Evolutionary conservation across 2,797 vertebrate genomes (phyloP), one percentile per base, ranked within the genome.

Genomic region (Florisuga fusca): DNA sequence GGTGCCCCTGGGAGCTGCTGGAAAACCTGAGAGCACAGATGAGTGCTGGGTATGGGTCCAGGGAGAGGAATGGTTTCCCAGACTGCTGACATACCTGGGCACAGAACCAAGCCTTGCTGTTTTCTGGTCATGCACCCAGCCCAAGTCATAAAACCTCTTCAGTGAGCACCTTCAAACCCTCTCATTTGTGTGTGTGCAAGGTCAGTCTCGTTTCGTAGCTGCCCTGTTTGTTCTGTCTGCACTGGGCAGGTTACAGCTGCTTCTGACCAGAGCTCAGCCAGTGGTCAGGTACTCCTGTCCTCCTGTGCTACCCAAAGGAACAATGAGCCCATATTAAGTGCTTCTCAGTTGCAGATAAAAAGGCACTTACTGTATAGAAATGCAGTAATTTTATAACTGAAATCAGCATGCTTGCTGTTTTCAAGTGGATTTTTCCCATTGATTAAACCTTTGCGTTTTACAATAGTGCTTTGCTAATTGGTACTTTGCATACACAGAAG

Each of bases 391-490:
- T 41, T 55, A 20, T 83, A 83, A 68, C 81, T 33, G 82, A 38
- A 75, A 68, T 26, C 92, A 91, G 95, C 89, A 46, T 0, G 66
- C 94, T 94, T 3, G 3, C 89, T 94, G 87, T 63, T 94, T 92
- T 55, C 66, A 73, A 95, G 95, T 92, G 95, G 82, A 46, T 92
- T 95, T 97, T 85, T 62, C 79, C 88, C 95, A 94, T 96, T 97
- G 94, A 94, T 96, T 87, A 91, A 96, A 93, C 84, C 94, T 95
- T 76, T 91, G 79, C 89, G 3, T 89, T 95, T 78, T 61, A 81
- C 94, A 91, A 29, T 73, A 46, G 87, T 75, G 89, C 89, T 89
- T 92, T 79, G 91, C 94, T 96, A 97, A 95, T 96, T 95, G 94
- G 66, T 77, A 61, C 95, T 95, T 96, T 83, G 82, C 93, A 94